Evolutionary conservation across 2,888 invertebrate genomes (phyloP).

Genomic region (Tetropium fuscum): DNA sequence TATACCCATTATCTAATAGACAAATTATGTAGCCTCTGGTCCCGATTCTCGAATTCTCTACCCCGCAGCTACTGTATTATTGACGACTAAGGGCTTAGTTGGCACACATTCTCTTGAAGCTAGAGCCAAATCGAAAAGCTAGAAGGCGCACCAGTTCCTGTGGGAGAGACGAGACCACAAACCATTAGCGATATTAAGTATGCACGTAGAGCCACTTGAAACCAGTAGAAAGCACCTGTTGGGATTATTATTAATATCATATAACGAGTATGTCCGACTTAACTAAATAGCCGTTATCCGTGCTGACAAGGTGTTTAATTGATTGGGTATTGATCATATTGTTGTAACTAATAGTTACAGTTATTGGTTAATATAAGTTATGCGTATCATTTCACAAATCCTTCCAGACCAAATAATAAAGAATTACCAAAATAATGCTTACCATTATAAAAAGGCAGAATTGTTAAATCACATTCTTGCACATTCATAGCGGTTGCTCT

Average conservation of each 20-base stretch:
- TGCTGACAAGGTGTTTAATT: constrained; percentile 15
- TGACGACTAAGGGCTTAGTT: constrained; percentile 14
- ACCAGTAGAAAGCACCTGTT: constrained; percentile 13
- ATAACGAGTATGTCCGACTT: constrained; percentile 9
- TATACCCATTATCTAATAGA: no score
- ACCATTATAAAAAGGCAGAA: no score
- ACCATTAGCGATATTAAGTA: constrained; percentile 18
- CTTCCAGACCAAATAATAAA: no score
- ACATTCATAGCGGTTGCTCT: no score
- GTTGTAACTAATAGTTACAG: no score
- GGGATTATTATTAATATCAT: constrained; percentile 23
- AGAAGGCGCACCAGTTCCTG: neutral
- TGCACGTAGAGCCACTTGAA: constrained; percentile 11
- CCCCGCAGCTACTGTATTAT: neutral
- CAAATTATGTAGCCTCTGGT: neutral
- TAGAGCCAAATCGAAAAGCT: neutral
- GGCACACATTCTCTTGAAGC: constrained; percentile 11
- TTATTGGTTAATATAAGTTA: no score
- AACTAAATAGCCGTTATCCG: neutral
- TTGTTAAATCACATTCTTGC: no score
- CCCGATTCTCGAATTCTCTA: constrained; percentile 6
- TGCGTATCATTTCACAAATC: no score
- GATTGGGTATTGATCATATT: constrained; percentile 11
- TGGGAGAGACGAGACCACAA: constrained; percentile 1
- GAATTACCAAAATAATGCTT: no score